Conservation (phyloP, 2,797 vertebrate genomes). For the Cichlasoma orientale region DNA sequence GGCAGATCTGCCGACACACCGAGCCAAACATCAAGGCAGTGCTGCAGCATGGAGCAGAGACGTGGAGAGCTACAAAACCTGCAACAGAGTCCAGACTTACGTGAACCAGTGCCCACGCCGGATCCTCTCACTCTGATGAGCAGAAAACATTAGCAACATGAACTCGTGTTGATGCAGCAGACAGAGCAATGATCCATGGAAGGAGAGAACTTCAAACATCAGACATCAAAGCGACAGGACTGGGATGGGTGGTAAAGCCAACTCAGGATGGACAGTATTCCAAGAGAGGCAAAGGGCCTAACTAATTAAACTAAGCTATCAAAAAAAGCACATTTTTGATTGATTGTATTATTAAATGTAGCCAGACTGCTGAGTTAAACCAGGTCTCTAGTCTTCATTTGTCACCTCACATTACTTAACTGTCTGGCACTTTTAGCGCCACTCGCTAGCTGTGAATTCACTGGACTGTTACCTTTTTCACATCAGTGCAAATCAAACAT, state of each 20-base stretch:
- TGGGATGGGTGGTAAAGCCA: neutral
- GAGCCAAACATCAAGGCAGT: accelerated
- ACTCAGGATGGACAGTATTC: neutral
- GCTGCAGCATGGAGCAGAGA: no score
- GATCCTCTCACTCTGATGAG: neutral
- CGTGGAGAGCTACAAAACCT: no score
- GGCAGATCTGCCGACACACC: neutral
- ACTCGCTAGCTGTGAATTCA: neutral
- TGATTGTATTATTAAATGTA: no score
- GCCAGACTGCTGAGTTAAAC: neutral
- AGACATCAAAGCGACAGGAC: neutral
- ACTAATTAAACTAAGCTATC: neutral
- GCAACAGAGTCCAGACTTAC: accelerated
- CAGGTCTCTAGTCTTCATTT: neutral
- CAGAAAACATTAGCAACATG: neutral
- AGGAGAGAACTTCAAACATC: neutral
- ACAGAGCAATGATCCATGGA: neutral
- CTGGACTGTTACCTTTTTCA: neutral
- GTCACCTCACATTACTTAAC: neutral
- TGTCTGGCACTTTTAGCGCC: neutral
- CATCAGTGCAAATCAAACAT: neutral
- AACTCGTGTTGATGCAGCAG: neutral
- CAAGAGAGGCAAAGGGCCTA: accelerated
- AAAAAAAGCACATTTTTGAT: neutral
- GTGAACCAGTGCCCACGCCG: neutral